Conservation (phyloP, 2,797 vertebrate species). For the Enteromius trimaculatus region DNA sequence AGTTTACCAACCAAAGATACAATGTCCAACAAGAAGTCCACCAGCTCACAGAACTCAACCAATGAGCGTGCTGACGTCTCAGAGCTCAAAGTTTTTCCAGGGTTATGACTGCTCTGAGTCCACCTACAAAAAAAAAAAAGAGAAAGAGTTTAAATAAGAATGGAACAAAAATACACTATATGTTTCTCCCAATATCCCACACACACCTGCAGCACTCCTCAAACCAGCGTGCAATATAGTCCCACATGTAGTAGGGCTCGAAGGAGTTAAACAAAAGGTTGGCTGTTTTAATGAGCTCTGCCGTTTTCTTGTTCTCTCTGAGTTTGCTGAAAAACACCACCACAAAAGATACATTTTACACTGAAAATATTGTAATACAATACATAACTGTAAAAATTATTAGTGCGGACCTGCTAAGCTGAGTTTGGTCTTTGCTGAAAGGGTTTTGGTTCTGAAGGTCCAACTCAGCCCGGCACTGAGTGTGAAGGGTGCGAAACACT, state of each 20-base stretch:
- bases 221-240: conserved; percentile 97
- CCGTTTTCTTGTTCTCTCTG: conserved; percentile 97
- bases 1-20: conserved; percentile 93
- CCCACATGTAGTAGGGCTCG: conserved; percentile 99
- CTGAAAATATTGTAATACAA: not conserved
- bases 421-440: conserved; percentile 94
- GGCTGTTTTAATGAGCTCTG: conserved; percentile 97
- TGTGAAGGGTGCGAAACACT: conserved; percentile 93
- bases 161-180: not conserved
- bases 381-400: not conserved
- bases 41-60: conserved; percentile 93
- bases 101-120: conserved; percentile 77
- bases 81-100: conserved; percentile 72
- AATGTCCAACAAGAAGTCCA: conserved; percentile 98
- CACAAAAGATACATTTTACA: not conserved
- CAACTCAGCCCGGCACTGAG: conserved; percentile 92
- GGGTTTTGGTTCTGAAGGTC: conserved; percentile 90
- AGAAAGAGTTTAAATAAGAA: not conserved
- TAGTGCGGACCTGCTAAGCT: conserved; percentile 89
- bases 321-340: conserved; percentile 85
- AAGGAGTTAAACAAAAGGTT: conserved; percentile 99
- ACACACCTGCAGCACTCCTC: conserved; percentile 96
- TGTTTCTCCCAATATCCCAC: not conserved
- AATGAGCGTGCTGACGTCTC: conserved; percentile 84
- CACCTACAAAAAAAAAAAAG: conserved; percentile 77